Evolutionary conservation across 2,888 invertebrate genomes (phyloP), one percentile per base, ranked within the genome.

Genomic region (Scaeva pyrastri): DNA sequence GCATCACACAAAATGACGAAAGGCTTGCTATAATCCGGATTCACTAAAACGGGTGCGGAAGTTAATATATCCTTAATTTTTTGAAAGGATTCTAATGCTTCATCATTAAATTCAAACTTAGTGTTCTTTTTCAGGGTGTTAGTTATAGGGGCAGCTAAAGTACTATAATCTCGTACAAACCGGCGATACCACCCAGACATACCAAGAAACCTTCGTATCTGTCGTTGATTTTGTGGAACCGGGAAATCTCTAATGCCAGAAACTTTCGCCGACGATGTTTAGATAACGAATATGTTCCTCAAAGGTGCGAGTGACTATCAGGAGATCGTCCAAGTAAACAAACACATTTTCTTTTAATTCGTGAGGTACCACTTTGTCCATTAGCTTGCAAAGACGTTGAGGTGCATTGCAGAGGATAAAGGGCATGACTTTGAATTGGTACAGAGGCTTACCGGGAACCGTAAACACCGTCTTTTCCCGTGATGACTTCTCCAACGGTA

Each of bases 391-490:
- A 26, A 26, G 26, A 26, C 26, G 26, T 26, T 26, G 26, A 4
- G 26, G 26, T 26, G 26, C 26, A 26, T 26, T 26, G 26, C 26
- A 26, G 7, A 26, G 26, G 26, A 4, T 7, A 26, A 26, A 26
- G 26, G 26, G 26, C 26, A 26, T 26, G 4, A 26, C 26, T 26
- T 26, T 26, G 26, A 26, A 26, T 26, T 26, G 1, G 26, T 26
- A 26, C 26, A 26, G 26, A 7, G 77, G 77, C 10, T 77, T 55
- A 16, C 77, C 77, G 3, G 83, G 90, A 7, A 90, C 89, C 0
- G 89, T 85, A 14, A 88, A 88, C 0, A 89, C 90, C 0, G 90
- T 90, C n/a, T 62, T 73, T 19, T 68, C 43, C 26, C 80, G 43
- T 10, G 70, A 82, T 3, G 21, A 14, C 10, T n/a, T 23, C 8